A percentile compares a stretch with the other conserved stretches of the same genome.
Conservation (phyloP, 2,888 invertebrate genomes). For the Camponotus fellah region DNA sequence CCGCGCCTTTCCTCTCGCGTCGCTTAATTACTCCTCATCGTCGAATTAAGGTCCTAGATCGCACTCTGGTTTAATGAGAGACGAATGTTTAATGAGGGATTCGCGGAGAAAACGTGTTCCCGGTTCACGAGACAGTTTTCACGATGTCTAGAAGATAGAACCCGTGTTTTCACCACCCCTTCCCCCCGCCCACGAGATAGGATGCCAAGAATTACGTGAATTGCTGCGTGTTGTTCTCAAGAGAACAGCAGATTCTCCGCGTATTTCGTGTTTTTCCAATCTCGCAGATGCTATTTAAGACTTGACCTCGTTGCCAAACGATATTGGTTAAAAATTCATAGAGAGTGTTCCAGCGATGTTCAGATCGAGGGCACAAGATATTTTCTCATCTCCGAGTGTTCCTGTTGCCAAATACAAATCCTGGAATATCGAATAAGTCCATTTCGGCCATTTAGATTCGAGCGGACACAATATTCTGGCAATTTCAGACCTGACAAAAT, state of each 20-base stretch:
- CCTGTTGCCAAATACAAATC: constrained; percentile 9
- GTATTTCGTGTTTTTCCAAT: not conserved
- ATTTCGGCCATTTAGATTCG: not conserved
- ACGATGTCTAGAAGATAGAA: constrained; percentile 65
- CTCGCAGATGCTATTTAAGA: constrained; percentile 12
- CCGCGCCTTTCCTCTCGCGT: constrained; percentile 45
- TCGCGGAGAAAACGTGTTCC: constrained; percentile 46
- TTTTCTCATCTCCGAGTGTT: not conserved
- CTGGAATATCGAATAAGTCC: not conserved
- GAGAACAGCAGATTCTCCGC: constrained; percentile 21
- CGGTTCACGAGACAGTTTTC: constrained; percentile 68
- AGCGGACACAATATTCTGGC: not conserved
- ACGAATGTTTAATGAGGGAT: constrained; percentile 74
- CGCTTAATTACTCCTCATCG: constrained; percentile 82
- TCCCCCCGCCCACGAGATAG: not conserved
- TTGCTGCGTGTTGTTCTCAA: not conserved
- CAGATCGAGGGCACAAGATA: not conserved
- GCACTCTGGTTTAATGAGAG: constrained; percentile 76
- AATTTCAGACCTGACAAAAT: constrained; percentile 9
- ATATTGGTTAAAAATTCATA: constrained; percentile 20
- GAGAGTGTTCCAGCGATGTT: not conserved
- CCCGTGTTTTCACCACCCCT: not conserved
- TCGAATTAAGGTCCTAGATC: constrained; percentile 77
- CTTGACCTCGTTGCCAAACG: constrained; percentile 18
- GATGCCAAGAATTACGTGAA: constrained; percentile 28